Conservation (phyloP, 2,113 vertebrate genomes). For the Alethe diademata region DNA sequence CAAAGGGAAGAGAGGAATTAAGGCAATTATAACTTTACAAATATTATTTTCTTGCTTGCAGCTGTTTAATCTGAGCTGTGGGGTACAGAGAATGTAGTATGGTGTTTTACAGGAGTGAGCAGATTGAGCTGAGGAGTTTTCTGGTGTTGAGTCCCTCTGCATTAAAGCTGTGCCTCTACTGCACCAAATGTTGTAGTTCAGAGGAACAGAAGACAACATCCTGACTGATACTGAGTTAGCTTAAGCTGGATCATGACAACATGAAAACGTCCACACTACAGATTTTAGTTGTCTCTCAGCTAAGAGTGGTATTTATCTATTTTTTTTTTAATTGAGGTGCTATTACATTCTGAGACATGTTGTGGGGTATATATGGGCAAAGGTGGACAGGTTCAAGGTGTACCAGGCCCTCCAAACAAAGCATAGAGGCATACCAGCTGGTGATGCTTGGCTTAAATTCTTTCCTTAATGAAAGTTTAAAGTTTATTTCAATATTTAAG, state of each 20-base stretch:
- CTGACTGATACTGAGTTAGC: not conserved
- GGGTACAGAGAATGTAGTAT: not conserved
- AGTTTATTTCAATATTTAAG: not conserved
- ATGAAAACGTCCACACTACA: not conserved
- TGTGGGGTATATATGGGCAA: not conserved
- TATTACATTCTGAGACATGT: not conserved
- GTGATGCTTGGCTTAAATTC: not conserved
- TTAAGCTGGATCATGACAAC: not conserved
- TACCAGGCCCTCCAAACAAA: not conserved
- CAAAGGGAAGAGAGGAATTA: not conserved
- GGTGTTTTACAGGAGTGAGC: not conserved
- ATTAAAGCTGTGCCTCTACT: not conserved
- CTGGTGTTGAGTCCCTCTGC: rapidly evolving
- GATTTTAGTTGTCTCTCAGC: not conserved
- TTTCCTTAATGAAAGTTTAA: not conserved
- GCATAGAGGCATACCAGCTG: not conserved
- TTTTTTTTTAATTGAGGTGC: not conserved
- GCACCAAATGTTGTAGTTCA: not conserved
- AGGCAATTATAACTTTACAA: not conserved
- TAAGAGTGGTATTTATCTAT: not conserved
- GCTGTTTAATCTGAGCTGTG: not conserved
- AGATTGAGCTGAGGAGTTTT: not conserved
- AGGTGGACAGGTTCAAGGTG: not conserved
- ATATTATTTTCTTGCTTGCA: not conserved
- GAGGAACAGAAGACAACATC: not conserved